Percentiles rank a stretch among this genome's conserved stretches.
Conservation (phyloP, 2,797 vertebrate species). For the Tauraco hartlaubi region DNA sequence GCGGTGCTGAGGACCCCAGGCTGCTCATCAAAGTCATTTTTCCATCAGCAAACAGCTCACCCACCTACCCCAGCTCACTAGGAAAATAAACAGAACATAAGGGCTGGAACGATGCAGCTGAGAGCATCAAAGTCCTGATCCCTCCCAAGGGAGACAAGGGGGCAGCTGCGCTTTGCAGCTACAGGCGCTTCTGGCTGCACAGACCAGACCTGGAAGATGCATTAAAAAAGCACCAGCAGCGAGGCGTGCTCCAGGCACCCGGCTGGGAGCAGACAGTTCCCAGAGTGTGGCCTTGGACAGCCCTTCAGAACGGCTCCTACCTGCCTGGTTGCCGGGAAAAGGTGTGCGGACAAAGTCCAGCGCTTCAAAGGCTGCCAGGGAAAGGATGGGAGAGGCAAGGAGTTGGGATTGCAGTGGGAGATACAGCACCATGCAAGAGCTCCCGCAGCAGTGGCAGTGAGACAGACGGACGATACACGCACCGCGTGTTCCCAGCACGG, state of each 20-base stretch:
- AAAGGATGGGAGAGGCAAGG: background rate
- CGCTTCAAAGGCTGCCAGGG: background rate
- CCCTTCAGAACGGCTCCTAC: background rate
- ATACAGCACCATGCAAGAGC: rapidly evolving
- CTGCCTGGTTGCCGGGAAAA: background rate
- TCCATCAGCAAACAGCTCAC: background rate
- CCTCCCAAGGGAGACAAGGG: background rate
- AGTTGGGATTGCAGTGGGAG: background rate
- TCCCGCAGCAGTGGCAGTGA: background rate
- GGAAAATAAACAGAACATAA: background rate
- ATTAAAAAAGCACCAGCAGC: background rate
- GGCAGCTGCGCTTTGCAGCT: background rate
- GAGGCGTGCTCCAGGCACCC: background rate
- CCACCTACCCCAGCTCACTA: background rate
- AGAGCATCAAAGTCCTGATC: background rate
- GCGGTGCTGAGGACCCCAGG: rapidly evolving
- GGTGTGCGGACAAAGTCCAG: conserved; percentile 20
- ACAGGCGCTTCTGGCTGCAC: background rate
- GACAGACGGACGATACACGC: rapidly evolving
- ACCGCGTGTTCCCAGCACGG: background rate
- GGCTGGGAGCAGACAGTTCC: background rate
- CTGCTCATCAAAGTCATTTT: background rate
- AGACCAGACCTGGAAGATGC: background rate
- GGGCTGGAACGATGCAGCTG: background rate
- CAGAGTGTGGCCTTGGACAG: background rate